These are phyloP conservation scores for Oplegnathus fasciatus DNA, from an alignment of 2,113 vertebrate species.

Conservation along the genomic window DNA sequence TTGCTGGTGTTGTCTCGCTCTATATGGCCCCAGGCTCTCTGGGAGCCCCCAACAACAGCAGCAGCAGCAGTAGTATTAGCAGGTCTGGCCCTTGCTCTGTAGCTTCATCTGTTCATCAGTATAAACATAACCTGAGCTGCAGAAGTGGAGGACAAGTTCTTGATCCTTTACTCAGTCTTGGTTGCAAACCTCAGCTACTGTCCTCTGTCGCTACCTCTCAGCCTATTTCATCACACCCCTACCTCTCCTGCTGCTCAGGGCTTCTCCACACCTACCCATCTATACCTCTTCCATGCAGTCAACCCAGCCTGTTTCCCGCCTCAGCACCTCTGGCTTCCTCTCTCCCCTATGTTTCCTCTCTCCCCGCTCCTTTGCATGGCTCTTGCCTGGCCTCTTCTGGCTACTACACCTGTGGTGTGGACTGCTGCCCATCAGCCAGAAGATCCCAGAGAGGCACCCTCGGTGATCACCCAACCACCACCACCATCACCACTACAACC, in stretches of 20 bases:
- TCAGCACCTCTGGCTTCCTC: slow-evolving; percentile 61
- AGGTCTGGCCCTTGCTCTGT: slow-evolving; percentile 83
- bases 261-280: slow-evolving; percentile 84
- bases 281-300: slow-evolving; percentile 67
- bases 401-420: slow-evolving; percentile 88
- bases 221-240: slow-evolving; percentile 79
- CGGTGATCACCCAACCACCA: slow-evolving; percentile 79
- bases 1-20: slow-evolving; percentile 80
- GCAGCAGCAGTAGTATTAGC: slow-evolving; percentile 75
- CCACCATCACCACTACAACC: slow-evolving; percentile 83
- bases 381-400: slow-evolving; percentile 84
- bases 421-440: slow-evolving; percentile 84
- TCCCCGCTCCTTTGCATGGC: slow-evolving; percentile 55
- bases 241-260: slow-evolving; percentile 90
- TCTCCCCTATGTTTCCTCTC: slow-evolving; percentile 62
- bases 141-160: slow-evolving; percentile 30
- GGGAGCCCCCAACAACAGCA: slow-evolving; percentile 82
- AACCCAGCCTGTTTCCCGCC: slow-evolving; percentile 61
- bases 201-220: slow-evolving; percentile 80
- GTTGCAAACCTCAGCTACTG: slow-evolving; percentile 65
- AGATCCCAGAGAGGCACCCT: slow-evolving; percentile 85
- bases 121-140: slow-evolving; percentile 47
- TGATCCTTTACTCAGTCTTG: slow-evolving; percentile 46
- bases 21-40: slow-evolving; percentile 83
- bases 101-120: slow-evolving; percentile 80